Percentiles rank a stretch among this genome's conserved stretches.
Evolutionary conservation across 2,797 vertebrate genomes (phyloP).

Genomic region (Oreochromis grahami): DNA sequence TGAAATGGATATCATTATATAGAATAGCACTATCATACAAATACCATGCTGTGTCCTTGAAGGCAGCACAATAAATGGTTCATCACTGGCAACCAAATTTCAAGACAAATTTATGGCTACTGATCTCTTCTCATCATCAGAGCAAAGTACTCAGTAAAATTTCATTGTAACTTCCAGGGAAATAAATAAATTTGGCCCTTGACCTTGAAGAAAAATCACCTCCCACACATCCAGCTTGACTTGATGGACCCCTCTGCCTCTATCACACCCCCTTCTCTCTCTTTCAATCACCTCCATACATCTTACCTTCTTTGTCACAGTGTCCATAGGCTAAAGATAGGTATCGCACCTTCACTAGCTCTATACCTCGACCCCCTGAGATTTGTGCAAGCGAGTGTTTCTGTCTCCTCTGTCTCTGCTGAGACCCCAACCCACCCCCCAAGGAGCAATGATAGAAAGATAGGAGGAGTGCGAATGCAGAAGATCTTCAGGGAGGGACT

Average conservation of each 20-base stretch:
- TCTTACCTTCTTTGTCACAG: constrained; percentile 63
- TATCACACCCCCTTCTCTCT: constrained; percentile 27
- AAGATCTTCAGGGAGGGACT: constrained; percentile 25
- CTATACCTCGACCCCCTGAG: constrained; percentile 38
- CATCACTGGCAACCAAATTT: constrained; percentile 76
- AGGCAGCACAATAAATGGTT: constrained; percentile 80
- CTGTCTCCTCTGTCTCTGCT: constrained; percentile 8
- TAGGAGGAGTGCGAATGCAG: not conserved
- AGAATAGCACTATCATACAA: constrained; percentile 75
- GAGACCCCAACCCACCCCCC: not conserved
- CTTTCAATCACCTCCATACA: constrained; percentile 55
- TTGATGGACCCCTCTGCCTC: constrained; percentile 67
- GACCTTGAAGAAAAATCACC: constrained; percentile 73
- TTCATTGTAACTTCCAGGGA: constrained; percentile 82
- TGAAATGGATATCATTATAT: constrained; percentile 79
- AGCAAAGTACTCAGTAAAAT: constrained; percentile 82
- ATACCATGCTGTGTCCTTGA: constrained; percentile 80
- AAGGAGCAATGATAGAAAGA: constrained; percentile 10
- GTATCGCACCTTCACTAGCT: constrained; percentile 72
- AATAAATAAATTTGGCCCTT: constrained; percentile 83
- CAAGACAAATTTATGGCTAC: constrained; percentile 79
- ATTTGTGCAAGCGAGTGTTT: constrained; percentile 21
- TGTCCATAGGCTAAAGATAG: constrained; percentile 78
- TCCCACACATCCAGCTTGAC: constrained; percentile 44
- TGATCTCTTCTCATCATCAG: constrained; percentile 79